Base-by-base conservation (phyloP, 2,888 invertebrate species). In the Machimus atricapillus region DNA sequence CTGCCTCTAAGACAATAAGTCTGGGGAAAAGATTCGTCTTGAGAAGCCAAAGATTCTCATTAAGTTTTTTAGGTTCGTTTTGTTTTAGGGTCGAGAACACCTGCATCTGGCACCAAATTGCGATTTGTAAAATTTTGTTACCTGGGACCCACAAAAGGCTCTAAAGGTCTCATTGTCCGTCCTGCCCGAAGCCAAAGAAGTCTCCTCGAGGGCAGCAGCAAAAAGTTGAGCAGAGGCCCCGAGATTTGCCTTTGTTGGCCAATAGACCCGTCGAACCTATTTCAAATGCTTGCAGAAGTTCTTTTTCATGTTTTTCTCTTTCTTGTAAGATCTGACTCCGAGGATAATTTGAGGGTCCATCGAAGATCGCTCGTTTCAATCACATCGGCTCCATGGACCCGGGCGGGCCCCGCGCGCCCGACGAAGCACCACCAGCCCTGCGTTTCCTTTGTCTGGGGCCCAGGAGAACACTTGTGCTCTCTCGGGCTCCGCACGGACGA, bases 241-340 rank as follows among this genome's bases (percentile, higher is more conserved):
- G 14, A 73, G 43, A 46, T 85, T 85, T 74, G 73, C 85, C 19
- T 85, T 85, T 73, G 85, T 85, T 85, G 85, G 73, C 85, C 85
- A 74, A 74, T 73, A 85, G 85, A 85, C 85, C 85, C 85, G 74
- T 85, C 85, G 85, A 74, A 85, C 85, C 85, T 74, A 85, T 85
- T 85, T 85, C 85, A 85, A 85, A 85, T 74, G 85, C 31, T 40
- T 46, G 85, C 85, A 85, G 74, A 85, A 74, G 74, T 85, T 85
- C 37, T 74, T 85, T 85, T 74, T 85, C 37, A 19, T 66, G 34
- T 66, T 83, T 40, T 83, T 43, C 74, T 16, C 46, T 73, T 37
- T 46, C 31, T 40, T 74, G 46, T 27, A 46, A 85, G 73, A 74
- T 74, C 74, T 85, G 85, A 85, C 74, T 74, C 74, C 85, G 85